A percentile compares a stretch with the other conserved stretches of the same genome.
These are phyloP conservation scores for Pempheris klunzingeri DNA, from an alignment of 2,797 vertebrate species.

Conservation along the genomic window DNA sequence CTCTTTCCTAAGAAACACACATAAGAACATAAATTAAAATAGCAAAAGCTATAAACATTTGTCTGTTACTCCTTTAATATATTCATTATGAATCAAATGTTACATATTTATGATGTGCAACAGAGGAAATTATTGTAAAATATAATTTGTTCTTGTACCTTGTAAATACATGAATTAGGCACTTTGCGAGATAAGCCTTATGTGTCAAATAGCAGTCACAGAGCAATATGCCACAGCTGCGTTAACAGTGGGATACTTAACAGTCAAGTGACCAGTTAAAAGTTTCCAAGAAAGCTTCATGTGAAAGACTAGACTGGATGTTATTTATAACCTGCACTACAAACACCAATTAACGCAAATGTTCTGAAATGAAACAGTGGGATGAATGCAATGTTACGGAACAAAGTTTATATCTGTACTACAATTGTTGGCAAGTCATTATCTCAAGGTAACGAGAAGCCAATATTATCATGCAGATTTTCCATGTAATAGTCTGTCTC, in stretches of 20 bases:
- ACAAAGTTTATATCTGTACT: conserved; percentile 4
- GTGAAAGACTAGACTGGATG: conserved; percentile 13
- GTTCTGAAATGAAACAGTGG: conserved; percentile 17
- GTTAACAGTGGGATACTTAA: conserved; percentile 16
- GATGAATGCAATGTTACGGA: conserved; percentile 20
- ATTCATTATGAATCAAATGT: not conserved
- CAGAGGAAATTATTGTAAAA: not conserved
- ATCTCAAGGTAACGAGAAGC: not conserved
- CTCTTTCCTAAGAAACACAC: conserved; percentile 74
- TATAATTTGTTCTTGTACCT: not conserved
- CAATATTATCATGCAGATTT: conserved; percentile 10
- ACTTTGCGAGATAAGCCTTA: not conserved
- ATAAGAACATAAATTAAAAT: conserved; percentile 19
- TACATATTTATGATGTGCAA: not conserved
- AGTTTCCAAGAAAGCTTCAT: conserved; percentile 27
- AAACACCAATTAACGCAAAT: conserved; percentile 19
- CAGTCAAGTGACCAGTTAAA: not conserved
- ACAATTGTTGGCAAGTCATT: conserved; percentile 12
- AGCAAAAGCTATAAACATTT: not conserved
- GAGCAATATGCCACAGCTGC: not conserved
- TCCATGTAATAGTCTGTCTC: conserved; percentile 4
- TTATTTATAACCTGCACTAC: conserved; percentile 41
- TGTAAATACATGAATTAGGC: not conserved
- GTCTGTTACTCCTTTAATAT: not conserved
- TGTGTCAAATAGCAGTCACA: not conserved